Evolutionary conservation across 1,140 invertebrate genomes (phyloP), one percentile per base, ranked within the genome.

Genomic region (Lordiphosa mommai): DNA sequence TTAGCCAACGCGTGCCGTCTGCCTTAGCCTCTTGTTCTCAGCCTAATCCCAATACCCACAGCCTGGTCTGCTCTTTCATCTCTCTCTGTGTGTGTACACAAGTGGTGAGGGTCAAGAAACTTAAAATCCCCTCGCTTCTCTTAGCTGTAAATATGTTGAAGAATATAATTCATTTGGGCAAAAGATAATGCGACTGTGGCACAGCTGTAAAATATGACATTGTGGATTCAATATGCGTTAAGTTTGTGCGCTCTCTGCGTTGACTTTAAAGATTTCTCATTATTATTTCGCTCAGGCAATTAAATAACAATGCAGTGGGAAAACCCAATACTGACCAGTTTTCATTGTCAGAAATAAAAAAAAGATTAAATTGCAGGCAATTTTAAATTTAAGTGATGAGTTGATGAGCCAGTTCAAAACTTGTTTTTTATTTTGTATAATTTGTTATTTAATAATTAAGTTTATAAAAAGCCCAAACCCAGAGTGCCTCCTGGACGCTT

Each of bases 291-390:
- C 17, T 71, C 76, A 82, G 58, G 57, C 46, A 57, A 38, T 41
- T 59, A 37, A 46, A 57, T 41, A 34, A 55, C 38, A 64, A 60
- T 64, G 36, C 9, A 38, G 16, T 61, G 55, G 69, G 43, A 53
- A 64, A 71, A 66, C 77, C 70, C 76, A 76, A 43, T 67, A 37
- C 71, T 51, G 71, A 76, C 76, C 77, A 67, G 76, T 80, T 80
- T 55, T 27, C 9, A 27, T 27, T 32, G 2, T 36, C 17, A 43
- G 40, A 27, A 23, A 23, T 23, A 23, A 5, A 23, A 23, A 20
- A 3, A 4, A 2, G 4, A 23, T 23, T 23, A 23, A 23, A 23
- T 23, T 23, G 20, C 20, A 0, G 20, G 20, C 20, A 4, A 23
- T 4, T 23, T 5, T 6, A 23, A 63, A 50, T 40, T 57, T 20